These are phyloP conservation scores for Drosophila jambulina DNA, from an alignment of 1,140 invertebrate species.

Conservation along the genomic window DNA sequence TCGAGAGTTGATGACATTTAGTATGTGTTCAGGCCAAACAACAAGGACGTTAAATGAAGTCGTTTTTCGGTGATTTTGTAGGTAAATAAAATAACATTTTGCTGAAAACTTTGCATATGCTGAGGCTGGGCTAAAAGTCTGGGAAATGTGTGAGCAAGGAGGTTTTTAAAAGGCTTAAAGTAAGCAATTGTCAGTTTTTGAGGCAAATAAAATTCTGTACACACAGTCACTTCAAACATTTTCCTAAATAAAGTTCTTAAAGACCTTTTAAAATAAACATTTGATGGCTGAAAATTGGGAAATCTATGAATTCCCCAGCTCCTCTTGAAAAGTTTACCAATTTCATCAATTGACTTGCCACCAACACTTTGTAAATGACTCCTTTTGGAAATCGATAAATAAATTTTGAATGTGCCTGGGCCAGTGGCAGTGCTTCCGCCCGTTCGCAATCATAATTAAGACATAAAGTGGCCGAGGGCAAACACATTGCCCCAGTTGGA, in stretches of 20 bases:
- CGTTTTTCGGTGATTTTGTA: constrained; percentile 10
- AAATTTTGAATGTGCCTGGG: constrained; percentile 38
- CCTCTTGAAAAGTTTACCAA: background rate
- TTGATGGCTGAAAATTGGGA: background rate
- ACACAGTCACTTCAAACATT: too few species aligned
- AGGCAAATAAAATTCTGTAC: background rate
- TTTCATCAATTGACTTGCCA: constrained; percentile 27
- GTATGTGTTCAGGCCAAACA: constrained; percentile 34
- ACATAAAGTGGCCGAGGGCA: constrained; percentile 63
- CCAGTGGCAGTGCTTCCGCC: constrained; percentile 21
- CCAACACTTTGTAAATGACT: constrained; percentile 49
- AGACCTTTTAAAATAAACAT: background rate
- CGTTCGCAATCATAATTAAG: constrained; percentile 76
- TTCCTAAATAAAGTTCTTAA: too few species aligned
- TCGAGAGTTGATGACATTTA: constrained; percentile 51
- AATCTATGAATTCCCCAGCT: too few species aligned
- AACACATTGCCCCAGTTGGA: constrained; percentile 69
- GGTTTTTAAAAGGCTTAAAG: background rate
- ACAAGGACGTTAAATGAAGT: constrained; percentile 38
- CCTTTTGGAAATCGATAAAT: constrained; percentile 56
- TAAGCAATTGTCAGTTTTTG: background rate
- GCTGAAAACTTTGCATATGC: constrained; percentile 5
- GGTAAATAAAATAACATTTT: constrained; percentile 4
- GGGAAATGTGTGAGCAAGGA: background rate
- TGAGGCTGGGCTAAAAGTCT: background rate